Evolutionary conservation across 53 echinoderm and acorn worm genomes (phyloP), one percentile per base, ranked within the genome.

Genomic region (Astropecten irregularis): DNA sequence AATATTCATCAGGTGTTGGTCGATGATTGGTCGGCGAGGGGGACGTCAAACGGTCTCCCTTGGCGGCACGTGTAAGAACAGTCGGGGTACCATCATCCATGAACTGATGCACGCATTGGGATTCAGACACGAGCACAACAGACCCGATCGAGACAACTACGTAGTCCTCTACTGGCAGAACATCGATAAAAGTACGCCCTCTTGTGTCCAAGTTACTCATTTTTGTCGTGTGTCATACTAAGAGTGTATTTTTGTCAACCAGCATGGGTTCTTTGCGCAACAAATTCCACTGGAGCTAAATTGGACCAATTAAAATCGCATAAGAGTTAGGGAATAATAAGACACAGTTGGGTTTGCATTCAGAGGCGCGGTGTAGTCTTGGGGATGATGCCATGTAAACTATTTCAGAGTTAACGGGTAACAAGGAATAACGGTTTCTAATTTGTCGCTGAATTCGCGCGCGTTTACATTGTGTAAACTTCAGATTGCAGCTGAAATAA

Each of bases 31-130:
- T 36, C 83, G 95, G n/a, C 87, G 84, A 30, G 90, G 90, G 50
- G 93, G 93, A 32, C 81, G 85, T 68, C 95, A 95, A 68, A 90
- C 85, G 48, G 83, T 95, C 47, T 93, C 93, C 9, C 65, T 95
- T 36, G 90, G 88, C 8, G 88, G 88, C 13, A 88, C 92, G 18
- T 92, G 95, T 30, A 76, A 90, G 56, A 79, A 49, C 29, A 87
- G 86, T 58, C 88, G 90, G 48, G 95, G 95, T 34, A 93, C 93
- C 40, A 89, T 95, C 36, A 95, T 95, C 60, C 95, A 95, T 69
- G 95, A 95, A 66, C 72, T 95, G 19, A 95, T 95, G 95, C 95
- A 95, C 69, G 85, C 90, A 39, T 40, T 95, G 48, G 95, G 95
- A 3, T 95, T 95, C 88, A 51, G 90, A 60, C 95, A 95, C 46